These are phyloP conservation scores for Salvelinus alpinus DNA, from an alignment of 2,113 vertebrate species.

Conservation along the genomic window DNA sequence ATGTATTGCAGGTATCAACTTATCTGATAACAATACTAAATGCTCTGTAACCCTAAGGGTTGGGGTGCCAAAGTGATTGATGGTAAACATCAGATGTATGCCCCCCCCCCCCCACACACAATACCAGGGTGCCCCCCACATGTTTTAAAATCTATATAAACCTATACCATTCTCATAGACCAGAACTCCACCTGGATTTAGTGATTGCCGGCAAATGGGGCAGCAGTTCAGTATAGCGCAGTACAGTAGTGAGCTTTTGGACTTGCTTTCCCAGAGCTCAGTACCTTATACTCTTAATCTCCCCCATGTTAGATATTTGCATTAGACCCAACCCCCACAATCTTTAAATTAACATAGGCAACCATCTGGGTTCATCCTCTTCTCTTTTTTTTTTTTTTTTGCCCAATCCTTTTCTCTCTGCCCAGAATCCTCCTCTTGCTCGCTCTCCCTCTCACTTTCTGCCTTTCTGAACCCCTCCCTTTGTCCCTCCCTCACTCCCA, in stretches of 20 bases:
- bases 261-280: conserved; percentile 12
- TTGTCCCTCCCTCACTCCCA: background rate
- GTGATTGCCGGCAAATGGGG: background rate
- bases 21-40: too few species aligned
- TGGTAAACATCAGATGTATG: too few species aligned
- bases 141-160: too few species aligned
- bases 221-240: background rate
- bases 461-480: background rate
- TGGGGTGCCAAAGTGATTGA: too few species aligned
- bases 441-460: background rate
- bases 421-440: background rate
- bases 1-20: too few species aligned
- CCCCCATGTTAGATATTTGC: conserved; percentile 18
- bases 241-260: background rate
- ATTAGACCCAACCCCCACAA: conserved; percentile 26
- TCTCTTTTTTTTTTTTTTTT: background rate
- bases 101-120: too few species aligned
- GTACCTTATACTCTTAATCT: conserved; percentile 12
- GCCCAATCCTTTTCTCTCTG: background rate
- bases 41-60: too few species aligned
- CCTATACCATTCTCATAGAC: too few species aligned
- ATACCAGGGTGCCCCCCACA: too few species aligned
- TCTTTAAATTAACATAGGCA: conserved; percentile 33
- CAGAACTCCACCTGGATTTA: background rate
- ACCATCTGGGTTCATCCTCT: conserved; percentile 21